Conservation (phyloP, 2,113 vertebrate species). For the Mirza zaza region DNA sequence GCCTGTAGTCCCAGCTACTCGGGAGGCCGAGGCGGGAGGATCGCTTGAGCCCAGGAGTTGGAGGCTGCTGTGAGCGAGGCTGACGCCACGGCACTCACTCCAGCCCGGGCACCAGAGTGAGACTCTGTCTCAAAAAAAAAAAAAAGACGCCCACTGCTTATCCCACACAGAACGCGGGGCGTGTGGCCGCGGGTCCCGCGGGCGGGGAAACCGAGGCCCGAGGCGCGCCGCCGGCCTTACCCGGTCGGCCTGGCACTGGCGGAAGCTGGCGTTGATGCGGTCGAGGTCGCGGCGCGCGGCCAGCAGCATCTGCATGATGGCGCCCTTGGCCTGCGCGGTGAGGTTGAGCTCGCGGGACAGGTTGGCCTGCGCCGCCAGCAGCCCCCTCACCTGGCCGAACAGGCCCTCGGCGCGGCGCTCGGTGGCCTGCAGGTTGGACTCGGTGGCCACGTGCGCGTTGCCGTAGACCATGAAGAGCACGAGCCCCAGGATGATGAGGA, state of each 20-base stretch:
- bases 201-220: too few relatives aligned
- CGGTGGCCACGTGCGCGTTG: slow-evolving; percentile 87
- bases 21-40: too few relatives aligned
- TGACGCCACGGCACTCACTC: too few relatives aligned
- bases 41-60: too few relatives aligned
- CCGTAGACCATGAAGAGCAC: slow-evolving; percentile 97
- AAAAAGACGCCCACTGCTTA: too few relatives aligned
- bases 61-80: too few relatives aligned
- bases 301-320: slow-evolving; percentile 3
- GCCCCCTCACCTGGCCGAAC: slow-evolving; percentile 70
- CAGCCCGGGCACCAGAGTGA: too few relatives aligned
- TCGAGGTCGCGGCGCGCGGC: slow-evolving; percentile 70
- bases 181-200: too few relatives aligned
- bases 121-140: too few relatives aligned
- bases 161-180: too few relatives aligned
- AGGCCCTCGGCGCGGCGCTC: slow-evolving; percentile 83
- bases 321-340: slow-evolving; percentile 65
- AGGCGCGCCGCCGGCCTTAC: slow-evolving; percentile 17
- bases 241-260: neutral
- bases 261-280: slow-evolving; percentile 79
- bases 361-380: slow-evolving; percentile 79
- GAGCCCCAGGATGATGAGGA: slow-evolving; percentile 94
- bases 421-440: slow-evolving; percentile 85
- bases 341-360: slow-evolving; percentile 82
- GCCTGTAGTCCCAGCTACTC: too few relatives aligned